A percentile compares a stretch with the other conserved stretches of the same genome.
These are phyloP conservation scores for Chalcis sispes DNA, from an alignment of 2,888 invertebrate species.

Conservation along the genomic window DNA sequence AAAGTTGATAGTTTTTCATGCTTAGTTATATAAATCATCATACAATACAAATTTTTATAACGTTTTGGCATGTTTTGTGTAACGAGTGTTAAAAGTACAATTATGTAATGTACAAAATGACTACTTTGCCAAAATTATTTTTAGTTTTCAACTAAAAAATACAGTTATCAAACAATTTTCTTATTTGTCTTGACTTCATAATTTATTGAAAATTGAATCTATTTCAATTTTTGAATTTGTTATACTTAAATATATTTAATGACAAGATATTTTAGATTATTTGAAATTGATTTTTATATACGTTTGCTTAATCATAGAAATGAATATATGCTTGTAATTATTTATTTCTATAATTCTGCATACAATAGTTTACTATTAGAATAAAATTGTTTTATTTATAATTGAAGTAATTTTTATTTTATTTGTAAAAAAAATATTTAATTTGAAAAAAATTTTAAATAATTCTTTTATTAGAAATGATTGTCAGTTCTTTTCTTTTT, in stretches of 20 bases:
- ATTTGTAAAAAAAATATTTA: slow-evolving; percentile 6
- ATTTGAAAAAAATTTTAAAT: too few species aligned
- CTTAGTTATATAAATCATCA: slow-evolving; percentile 29
- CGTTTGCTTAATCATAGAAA: slow-evolving; percentile 11
- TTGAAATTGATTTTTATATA: slow-evolving; percentile 10
- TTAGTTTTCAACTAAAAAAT: slow-evolving; percentile 35
- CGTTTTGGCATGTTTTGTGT: slow-evolving; percentile 25
- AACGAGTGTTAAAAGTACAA: slow-evolving; percentile 16
- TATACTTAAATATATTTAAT: neutral
- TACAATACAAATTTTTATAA: slow-evolving; percentile 12
- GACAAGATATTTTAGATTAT: too few species aligned
- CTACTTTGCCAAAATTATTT: slow-evolving; percentile 28
- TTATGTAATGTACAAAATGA: slow-evolving; percentile 29
- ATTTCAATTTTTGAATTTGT: neutral
- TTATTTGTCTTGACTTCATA: neutral
- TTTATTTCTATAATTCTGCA: slow-evolving; percentile 19
- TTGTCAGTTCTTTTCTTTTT: too few species aligned
- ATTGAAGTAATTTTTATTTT: too few species aligned
- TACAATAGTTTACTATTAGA: slow-evolving; percentile 6
- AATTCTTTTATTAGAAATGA: too few species aligned
- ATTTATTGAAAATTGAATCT: slow-evolving; percentile 1
- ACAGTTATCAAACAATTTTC: slow-evolving; percentile 16
- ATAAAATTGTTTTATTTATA: slow-evolving; percentile 4
- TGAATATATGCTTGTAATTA: slow-evolving; percentile 13
- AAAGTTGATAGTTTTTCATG: slow-evolving; percentile 34